Conservation (phyloP, 2,113 vertebrate species). For the Odontophorus gujanensis region DNA sequence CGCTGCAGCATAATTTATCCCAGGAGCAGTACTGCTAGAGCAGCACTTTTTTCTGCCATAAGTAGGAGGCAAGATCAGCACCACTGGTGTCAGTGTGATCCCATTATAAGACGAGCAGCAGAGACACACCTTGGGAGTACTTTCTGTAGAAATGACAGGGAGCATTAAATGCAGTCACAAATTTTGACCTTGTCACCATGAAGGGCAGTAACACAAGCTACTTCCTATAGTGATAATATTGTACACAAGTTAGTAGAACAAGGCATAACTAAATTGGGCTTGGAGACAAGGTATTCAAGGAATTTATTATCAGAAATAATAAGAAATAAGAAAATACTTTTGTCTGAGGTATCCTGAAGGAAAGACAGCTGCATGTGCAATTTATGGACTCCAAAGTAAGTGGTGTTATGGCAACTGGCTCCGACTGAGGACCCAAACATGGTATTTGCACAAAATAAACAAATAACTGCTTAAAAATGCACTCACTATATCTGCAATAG, state of each 20-base stretch:
- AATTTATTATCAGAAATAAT: background rate
- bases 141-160: background rate
- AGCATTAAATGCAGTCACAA: background rate
- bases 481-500: fast-evolving
- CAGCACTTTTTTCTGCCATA: background rate
- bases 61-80: background rate
- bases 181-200: background rate
- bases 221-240: background rate
- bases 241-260: background rate
- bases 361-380: background rate
- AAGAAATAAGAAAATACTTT: background rate
- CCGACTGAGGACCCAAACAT: background rate
- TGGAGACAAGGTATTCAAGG: background rate
- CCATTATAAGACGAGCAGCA: background rate
- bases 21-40: background rate
- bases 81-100: background rate
- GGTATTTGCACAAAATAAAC: background rate
- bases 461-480: background rate
- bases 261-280: background rate
- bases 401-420: background rate
- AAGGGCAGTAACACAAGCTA: background rate
- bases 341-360: background rate
- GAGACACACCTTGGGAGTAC: background rate
- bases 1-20: background rate
- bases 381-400: background rate